Evolutionary conservation across 2,797 vertebrate genomes (phyloP), one percentile per base, ranked within the genome.

Genomic region (Sebastiscus albofasciatus): DNA sequence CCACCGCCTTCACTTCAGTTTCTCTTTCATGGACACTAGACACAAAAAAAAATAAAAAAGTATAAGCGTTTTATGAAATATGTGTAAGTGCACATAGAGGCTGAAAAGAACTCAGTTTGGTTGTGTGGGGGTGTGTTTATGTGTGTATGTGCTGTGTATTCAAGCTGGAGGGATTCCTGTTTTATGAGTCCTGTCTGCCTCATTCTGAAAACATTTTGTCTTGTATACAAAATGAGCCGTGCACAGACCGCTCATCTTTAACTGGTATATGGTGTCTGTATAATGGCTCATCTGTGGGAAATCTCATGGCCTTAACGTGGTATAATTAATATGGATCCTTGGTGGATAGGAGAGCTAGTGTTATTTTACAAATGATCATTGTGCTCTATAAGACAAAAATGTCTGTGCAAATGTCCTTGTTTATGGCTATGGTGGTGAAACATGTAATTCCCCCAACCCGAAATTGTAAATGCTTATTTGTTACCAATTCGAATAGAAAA

Each of bases 161-260:
- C 79, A 82, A 66, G 71, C 61, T 72, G 65, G 60, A 83, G 18
- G 62, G 74, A 91, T 90, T 89, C 49, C 52, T 85, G 77, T 65
- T 89, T 89, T 69, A 89, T 79, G 78, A 87, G 81, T 67, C 60
- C 52, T 68, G 65, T 5, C 29, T 81, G 64, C 54, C 52, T 84
- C 77, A 52, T 69, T 80, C 34, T 84, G 83, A 85, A 85, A 86
- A 71, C 62, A 59, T 87, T 67, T 66, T 62, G 46, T 36, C 67
- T 68, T 34, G n/a, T 77, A 31, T 36, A 82, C 54, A 84, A 80
- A 80, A 74, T 34, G 56, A 68, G 22, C 24, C 3, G 4, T 31
- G 18, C 27, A 64, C 59, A 67, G 65, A 86, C 73, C 31, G 14
- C 4, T 71, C 65, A 54, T 82, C 34, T 42, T 79, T 24, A 69